Evolutionary conservation across 1,140 invertebrate genomes (phyloP).

Genomic region (Eufriesea mexicana): DNA sequence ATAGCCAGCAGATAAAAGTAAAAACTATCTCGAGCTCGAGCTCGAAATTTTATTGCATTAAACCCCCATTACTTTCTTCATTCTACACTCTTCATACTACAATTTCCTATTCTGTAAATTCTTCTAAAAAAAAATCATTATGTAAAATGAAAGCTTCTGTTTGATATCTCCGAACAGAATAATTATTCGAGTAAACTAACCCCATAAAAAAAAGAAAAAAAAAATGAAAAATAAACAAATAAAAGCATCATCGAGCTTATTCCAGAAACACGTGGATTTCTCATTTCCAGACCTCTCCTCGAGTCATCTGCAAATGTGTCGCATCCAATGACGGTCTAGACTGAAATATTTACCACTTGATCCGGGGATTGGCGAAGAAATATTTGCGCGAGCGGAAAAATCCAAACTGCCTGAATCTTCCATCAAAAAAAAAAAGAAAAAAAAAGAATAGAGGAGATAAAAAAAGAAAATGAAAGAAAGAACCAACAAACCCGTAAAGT

Average conservation of each 20-base stretch:
- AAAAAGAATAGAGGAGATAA: neutral
- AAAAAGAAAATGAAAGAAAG: neutral
- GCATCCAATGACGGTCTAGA: neutral
- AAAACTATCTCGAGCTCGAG: too few relatives aligned
- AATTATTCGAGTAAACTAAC: too few relatives aligned
- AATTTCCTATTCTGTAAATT: too few relatives aligned
- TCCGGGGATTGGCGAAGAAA: neutral
- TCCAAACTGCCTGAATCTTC: neutral
- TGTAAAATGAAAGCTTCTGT: too few relatives aligned
- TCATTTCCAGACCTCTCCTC: neutral
- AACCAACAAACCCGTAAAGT: neutral
- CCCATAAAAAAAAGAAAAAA: too few relatives aligned
- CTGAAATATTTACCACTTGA: neutral
- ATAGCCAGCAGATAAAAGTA: too few relatives aligned
- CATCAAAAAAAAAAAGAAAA: neutral
- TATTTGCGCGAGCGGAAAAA: neutral
- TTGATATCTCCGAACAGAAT: too few relatives aligned
- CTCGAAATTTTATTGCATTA: too few relatives aligned
- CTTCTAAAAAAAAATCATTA: too few relatives aligned
- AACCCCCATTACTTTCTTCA: too few relatives aligned
- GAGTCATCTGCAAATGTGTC: neutral
- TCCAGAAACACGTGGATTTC: neutral
- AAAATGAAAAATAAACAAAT: too few relatives aligned
- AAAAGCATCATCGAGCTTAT: neutral
- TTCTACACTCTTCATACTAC: too few relatives aligned